Evolutionary conservation across 2,113 vertebrate species (phyloP).

Genomic region (Narcine bancroftii): DNA sequence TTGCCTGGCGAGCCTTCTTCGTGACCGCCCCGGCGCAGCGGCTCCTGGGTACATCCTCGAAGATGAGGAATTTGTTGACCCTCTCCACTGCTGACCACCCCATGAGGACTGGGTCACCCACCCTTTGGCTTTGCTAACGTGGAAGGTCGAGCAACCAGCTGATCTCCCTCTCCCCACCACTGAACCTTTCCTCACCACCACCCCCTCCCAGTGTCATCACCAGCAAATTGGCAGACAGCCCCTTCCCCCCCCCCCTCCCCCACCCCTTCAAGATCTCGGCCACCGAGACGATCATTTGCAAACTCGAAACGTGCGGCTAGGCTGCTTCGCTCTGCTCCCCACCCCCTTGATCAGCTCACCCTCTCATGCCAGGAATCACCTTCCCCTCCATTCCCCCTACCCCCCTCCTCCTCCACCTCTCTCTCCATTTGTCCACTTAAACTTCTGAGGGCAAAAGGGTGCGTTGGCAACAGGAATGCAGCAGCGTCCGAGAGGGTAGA

Average conservation of each 20-base stretch:
- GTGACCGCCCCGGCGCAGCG: no score
- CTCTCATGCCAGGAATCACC: not conserved
- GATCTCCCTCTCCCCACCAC: not conserved
- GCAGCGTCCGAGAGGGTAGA: not conserved
- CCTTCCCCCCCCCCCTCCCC: not conserved
- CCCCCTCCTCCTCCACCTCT: no score
- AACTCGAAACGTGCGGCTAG: no score
- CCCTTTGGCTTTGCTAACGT: no score
- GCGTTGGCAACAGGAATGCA: not conserved
- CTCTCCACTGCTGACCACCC: no score
- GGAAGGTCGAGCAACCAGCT: no score
- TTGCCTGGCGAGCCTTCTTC: no score
- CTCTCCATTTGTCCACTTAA: not conserved
- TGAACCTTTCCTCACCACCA: not conserved
- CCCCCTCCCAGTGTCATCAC: not conserved
- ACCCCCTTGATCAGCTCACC: not conserved
- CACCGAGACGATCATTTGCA: no score
- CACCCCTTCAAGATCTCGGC: not conserved
- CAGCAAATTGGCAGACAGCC: not conserved
- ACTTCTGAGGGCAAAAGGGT: not conserved
- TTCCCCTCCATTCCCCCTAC: not conserved
- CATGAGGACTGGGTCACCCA: no score
- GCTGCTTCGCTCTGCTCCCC: not conserved
- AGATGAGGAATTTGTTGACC: no score
- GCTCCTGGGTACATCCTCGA: no score